phyloP scores from a whole-genome alignment of 2,113 vertebrate genomes.

The Lagopus muta region DNA sequence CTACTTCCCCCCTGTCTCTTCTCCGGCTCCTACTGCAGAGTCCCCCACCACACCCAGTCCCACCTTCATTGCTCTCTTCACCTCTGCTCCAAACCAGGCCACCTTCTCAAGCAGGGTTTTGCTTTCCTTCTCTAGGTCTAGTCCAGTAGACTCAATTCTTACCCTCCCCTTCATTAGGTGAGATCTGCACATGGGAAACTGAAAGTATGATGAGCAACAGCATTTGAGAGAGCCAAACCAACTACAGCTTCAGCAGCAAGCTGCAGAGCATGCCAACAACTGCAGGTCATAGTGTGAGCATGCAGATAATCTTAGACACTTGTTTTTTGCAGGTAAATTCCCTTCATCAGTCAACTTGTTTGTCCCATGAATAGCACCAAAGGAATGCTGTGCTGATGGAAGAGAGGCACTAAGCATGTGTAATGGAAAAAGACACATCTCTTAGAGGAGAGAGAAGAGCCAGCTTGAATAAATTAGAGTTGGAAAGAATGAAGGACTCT shows the following conservation, averaged over 20 bases:
- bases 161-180: background rate
- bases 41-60: background rate
- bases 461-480: constrained; percentile 19
- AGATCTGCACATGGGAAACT: background rate
- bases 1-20: background rate
- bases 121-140: background rate
- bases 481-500: constrained; percentile 15
- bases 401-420: background rate
- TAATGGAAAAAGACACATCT: constrained; percentile 38
- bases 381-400: constrained; percentile 19
- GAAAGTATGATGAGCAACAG: background rate
- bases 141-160: background rate
- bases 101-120: background rate
- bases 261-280: background rate
- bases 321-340: constrained; percentile 27
- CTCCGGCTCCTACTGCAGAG: background rate
- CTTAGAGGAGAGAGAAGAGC: constrained; percentile 9
- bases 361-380: constrained; percentile 15
- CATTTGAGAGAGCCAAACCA: background rate
- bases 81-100: background rate
- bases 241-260: background rate
- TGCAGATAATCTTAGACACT: background rate
- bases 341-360: constrained; percentile 26
- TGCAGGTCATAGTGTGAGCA: background rate
- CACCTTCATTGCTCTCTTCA: background rate